phyloP scores from a whole-genome alignment of 2,797 vertebrate genomes.

The Acridotheres tristis region DNA sequence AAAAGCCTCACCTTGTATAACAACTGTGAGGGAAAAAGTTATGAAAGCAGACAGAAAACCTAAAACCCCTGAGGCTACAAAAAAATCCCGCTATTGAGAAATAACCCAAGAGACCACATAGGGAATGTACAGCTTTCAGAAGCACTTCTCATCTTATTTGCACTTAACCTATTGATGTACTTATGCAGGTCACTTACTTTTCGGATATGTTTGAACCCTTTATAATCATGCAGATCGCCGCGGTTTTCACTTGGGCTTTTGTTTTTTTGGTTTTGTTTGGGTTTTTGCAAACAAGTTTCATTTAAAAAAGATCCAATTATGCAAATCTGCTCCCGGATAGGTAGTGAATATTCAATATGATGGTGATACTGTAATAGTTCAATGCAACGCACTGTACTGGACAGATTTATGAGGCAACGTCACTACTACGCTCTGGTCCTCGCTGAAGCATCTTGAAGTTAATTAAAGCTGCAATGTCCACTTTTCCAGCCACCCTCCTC shows the following conservation, averaged over 20 bases:
- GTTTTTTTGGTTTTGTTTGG: conserved; percentile 72
- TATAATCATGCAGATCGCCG: conserved; percentile 75
- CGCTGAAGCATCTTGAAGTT: conserved; percentile 91
- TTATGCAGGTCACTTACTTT: conserved; percentile 84
- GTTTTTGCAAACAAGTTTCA: conserved; percentile 89
- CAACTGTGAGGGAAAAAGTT: conserved; percentile 79
- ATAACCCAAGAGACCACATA: conserved; percentile 87
- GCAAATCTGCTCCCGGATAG: conserved; percentile 90
- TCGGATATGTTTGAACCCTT: conserved; percentile 77
- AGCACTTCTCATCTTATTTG: conserved; percentile 87
- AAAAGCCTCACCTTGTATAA: conserved; percentile 83
- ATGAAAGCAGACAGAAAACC: conserved; percentile 82
- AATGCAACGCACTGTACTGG: conserved; percentile 85
- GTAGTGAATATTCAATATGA: conserved; percentile 88
- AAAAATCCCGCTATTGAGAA: conserved; percentile 88
- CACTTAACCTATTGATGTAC: conserved; percentile 84
- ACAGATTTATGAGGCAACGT: conserved; percentile 92
- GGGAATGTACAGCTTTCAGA: conserved; percentile 87
- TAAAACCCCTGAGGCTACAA: conserved; percentile 83
- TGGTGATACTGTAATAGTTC: conserved; percentile 89
- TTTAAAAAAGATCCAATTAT: conserved; percentile 90
- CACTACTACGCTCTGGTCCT: conserved; percentile 89
- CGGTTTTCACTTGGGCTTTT: conserved; percentile 75
- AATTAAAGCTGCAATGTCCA: conserved; percentile 93
- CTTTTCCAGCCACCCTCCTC: conserved; percentile 75